phyloP scores from a whole-genome alignment of 2,113 vertebrate species.

The Urocitellus parryii region DNA sequence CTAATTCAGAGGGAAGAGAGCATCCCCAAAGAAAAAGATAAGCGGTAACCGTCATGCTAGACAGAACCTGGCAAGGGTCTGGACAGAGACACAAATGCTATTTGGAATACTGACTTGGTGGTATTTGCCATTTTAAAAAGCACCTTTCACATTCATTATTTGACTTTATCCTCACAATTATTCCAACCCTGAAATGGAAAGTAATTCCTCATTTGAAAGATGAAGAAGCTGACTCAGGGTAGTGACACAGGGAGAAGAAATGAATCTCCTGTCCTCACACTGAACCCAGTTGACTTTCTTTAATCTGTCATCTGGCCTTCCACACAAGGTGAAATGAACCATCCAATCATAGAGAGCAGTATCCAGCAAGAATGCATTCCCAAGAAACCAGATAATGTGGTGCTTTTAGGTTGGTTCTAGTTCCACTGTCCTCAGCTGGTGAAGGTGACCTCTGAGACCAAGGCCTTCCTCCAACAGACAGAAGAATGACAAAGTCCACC shows the following conservation, averaged over 20 bases:
- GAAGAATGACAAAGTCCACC: not conserved
- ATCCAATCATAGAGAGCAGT: not conserved
- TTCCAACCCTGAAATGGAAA: not conserved
- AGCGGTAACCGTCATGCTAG: not conserved
- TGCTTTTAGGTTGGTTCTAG: not conserved
- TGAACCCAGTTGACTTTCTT: not conserved
- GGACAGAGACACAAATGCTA: not conserved
- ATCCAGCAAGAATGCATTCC: not conserved
- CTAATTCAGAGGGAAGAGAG: not conserved
- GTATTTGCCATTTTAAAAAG: slow-evolving; percentile 63
- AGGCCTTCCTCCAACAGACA: not conserved
- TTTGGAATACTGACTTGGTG: slow-evolving; percentile 55
- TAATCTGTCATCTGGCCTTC: not conserved
- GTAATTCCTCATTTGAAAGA: slow-evolving; percentile 42
- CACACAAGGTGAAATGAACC: not conserved
- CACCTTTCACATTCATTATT: slow-evolving; percentile 1
- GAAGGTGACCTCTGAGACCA: not conserved
- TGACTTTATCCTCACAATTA: slow-evolving; percentile 40
- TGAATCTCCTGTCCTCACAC: not conserved
- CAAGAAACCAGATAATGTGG: not conserved
- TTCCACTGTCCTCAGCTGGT: not conserved
- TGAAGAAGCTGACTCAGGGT: not conserved
- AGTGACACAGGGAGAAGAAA: not conserved
- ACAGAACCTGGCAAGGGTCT: not conserved
- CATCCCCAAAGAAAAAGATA: not conserved